Evolutionary conservation across 2,888 invertebrate species (phyloP).

Genomic region (Nymphalis polychloros): DNA sequence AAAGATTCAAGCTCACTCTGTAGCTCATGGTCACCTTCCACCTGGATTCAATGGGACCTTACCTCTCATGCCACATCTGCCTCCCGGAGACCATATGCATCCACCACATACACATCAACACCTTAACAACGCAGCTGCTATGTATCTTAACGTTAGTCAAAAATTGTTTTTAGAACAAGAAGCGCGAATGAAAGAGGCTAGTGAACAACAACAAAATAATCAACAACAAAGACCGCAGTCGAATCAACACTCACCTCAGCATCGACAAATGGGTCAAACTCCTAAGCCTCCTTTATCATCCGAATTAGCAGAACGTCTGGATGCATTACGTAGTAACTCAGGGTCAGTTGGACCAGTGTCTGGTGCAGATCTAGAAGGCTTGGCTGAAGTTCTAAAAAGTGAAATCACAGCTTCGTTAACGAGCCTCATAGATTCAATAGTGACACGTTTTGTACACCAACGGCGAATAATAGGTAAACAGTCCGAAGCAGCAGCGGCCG

Average conservation of each 20-base stretch:
- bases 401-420: slow-evolving; percentile 93
- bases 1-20: slow-evolving; percentile 82
- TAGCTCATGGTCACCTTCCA: slow-evolving; percentile 80
- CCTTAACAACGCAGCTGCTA: slow-evolving; percentile 84
- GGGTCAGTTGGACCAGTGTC: slow-evolving; percentile 86
- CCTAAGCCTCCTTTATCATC: slow-evolving; percentile 81
- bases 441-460: slow-evolving; percentile 92
- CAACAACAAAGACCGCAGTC: slow-evolving; percentile 83
- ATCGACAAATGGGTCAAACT: slow-evolving; percentile 73
- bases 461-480: slow-evolving; percentile 88
- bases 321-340: slow-evolving; percentile 87
- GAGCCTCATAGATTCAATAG: slow-evolving; percentile 92
- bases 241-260: slow-evolving; percentile 81
- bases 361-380: slow-evolving; percentile 91
- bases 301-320: slow-evolving; percentile 89
- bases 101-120: slow-evolving; percentile 81
- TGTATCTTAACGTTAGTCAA: slow-evolving; percentile 90
- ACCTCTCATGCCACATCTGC: slow-evolving; percentile 82
- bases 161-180: slow-evolving; percentile 91
- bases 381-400: slow-evolving; percentile 94
- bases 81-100: slow-evolving; percentile 77
- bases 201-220: slow-evolving; percentile 79
- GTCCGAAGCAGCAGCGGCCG: slow-evolving; percentile 88
- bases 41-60: slow-evolving; percentile 83
- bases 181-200: slow-evolving; percentile 86